phyloP scores from a whole-genome alignment of 2,797 vertebrate species.

The Crenuchus spilurus region DNA sequence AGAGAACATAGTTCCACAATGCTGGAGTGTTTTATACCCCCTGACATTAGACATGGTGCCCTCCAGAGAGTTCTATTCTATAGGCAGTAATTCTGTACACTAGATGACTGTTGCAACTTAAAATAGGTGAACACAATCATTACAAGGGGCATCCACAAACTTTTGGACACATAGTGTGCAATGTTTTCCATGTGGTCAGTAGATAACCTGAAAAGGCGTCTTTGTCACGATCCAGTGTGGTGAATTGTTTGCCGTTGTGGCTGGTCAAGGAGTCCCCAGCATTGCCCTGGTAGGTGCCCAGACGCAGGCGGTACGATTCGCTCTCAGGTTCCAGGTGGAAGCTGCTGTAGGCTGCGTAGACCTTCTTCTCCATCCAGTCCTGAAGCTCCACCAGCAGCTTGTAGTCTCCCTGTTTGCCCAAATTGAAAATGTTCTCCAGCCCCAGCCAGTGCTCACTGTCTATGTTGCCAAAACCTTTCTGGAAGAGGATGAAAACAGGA shows the following conservation, averaged over 20 bases:
- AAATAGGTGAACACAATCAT: no score
- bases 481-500: constrained; percentile 64
- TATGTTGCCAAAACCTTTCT: constrained; percentile 96
- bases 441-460: constrained; percentile 96
- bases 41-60: no score
- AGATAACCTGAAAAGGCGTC: constrained; percentile 87
- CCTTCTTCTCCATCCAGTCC: constrained; percentile 98
- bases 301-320: constrained; percentile 87
- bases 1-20: no score
- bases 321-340: constrained; percentile 93
- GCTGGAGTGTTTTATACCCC: no score
- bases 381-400: constrained; percentile 92
- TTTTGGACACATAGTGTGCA: no score
- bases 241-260: constrained; percentile 97
- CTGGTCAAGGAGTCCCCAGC: constrained; percentile 94
- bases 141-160: no score
- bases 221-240: constrained; percentile 93
- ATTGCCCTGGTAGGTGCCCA: constrained; percentile 94
- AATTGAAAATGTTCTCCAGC: constrained; percentile 89
- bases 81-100: no score
- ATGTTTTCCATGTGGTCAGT: no score
- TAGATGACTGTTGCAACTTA: no score
- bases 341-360: constrained; percentile 95
- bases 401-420: constrained; percentile 93
- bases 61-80: no score